Evolutionary conservation across 2,888 invertebrate species (phyloP).

Genomic region (Stegophylla sp.): DNA sequence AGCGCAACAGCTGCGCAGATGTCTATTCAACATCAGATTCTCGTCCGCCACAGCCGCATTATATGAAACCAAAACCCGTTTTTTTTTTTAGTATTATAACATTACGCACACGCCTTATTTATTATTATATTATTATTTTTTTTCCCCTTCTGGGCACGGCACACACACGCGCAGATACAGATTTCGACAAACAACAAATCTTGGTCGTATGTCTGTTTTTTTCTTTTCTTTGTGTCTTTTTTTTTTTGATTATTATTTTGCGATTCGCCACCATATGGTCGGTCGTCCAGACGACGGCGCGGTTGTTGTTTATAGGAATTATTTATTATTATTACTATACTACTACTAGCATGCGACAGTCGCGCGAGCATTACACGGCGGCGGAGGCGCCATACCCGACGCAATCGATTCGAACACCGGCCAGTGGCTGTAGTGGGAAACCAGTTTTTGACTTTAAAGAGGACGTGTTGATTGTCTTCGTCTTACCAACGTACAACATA

Average conservation of each 20-base stretch:
- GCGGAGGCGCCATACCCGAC: background rate
- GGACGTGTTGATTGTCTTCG: too few species aligned
- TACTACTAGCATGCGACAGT: background rate
- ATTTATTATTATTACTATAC: background rate
- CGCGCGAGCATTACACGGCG: too few species aligned
- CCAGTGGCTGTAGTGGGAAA: background rate
- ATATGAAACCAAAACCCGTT: slow-evolving; percentile 56
- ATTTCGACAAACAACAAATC: slow-evolving; percentile 51
- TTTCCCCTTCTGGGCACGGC: slow-evolving; percentile 22
- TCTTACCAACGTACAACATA: too few species aligned
- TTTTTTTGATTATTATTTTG: slow-evolving; percentile 6
- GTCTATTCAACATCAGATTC: slow-evolving; percentile 53
- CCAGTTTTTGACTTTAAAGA: slow-evolving; percentile 2
- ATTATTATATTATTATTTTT: slow-evolving; percentile 17
- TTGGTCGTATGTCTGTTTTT: background rate
- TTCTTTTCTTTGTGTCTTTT: background rate
- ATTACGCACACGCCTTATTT: background rate
- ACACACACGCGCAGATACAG: background rate
- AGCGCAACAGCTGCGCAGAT: slow-evolving; percentile 22
- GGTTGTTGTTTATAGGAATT: background rate
- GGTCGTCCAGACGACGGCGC: background rate
- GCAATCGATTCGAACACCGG: background rate
- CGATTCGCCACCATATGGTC: slow-evolving; percentile 37
- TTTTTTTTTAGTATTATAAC: slow-evolving; percentile 8
- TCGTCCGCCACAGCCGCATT: slow-evolving; percentile 19